These are phyloP conservation scores for Notodonta ziczac DNA, from an alignment of 2,888 invertebrate genomes.

Conservation along the genomic window DNA sequence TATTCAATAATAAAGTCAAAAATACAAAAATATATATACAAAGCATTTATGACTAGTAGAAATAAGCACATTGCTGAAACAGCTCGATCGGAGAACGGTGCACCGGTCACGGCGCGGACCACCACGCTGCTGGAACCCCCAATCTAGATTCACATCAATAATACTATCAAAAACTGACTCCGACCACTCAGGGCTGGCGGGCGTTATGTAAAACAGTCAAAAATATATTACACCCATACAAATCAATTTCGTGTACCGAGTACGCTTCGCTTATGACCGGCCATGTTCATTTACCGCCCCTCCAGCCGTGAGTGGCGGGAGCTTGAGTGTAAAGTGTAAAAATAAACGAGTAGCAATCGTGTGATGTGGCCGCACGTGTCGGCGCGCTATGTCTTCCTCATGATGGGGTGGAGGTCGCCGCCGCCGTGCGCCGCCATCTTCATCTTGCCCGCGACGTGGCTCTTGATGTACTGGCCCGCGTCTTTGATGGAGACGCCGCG, in stretches of 20 bases:
- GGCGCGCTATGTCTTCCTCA: conserved; percentile 67
- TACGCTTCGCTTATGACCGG: conserved; percentile 32
- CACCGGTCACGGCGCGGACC: conserved; percentile 56
- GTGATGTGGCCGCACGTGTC: conserved; percentile 9
- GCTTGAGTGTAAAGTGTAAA: conserved; percentile 51
- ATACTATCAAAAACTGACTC: conserved; percentile 64
- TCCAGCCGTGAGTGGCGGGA: conserved; percentile 50
- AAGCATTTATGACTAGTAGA: conserved; percentile 81
- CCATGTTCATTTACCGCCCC: conserved; percentile 28
- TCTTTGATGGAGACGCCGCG: conserved; percentile 61
- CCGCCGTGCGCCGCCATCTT: conserved; percentile 77
- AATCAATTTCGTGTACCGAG: conserved; percentile 37
- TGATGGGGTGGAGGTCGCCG: conserved; percentile 73
- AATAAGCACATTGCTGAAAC: conserved; percentile 70
- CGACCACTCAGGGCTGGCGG: conserved; percentile 55
- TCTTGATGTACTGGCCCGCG: conserved; percentile 64
- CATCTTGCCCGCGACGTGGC: conserved; percentile 56
- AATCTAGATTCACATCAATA: conserved; percentile 56
- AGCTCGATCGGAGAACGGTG: conserved; percentile 52
- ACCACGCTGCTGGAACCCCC: conserved; percentile 67
- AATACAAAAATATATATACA: conserved; percentile 76
- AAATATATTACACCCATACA: conserved; percentile 46
- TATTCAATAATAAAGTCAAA: conserved; percentile 67
- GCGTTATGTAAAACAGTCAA: conserved; percentile 48
- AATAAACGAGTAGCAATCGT: conserved; percentile 43